A percentile compares a stretch with the other conserved stretches of the same genome.
These are phyloP conservation scores for Loxodonta africana DNA, from an alignment of 2,113 vertebrate genomes.

Conservation along the genomic window DNA sequence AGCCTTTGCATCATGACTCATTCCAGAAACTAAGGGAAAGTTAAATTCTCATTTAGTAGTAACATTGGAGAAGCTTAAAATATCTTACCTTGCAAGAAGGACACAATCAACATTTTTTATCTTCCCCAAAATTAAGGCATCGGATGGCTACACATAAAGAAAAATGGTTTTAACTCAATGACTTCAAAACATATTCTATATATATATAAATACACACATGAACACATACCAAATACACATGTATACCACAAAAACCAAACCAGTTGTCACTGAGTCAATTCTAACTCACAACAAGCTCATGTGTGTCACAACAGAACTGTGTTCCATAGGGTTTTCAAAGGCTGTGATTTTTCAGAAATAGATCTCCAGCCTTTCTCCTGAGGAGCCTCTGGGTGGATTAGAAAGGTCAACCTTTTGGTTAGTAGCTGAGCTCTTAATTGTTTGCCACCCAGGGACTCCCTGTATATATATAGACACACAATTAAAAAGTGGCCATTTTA, in stretches of 20 bases:
- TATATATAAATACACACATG: too few relatives aligned
- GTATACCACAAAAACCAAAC: neutral
- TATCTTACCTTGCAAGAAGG: slow-evolving; percentile 95
- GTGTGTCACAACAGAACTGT: too few relatives aligned
- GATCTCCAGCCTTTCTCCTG: neutral
- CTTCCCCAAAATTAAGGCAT: slow-evolving; percentile 96
- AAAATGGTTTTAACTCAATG: slow-evolving; percentile 20
- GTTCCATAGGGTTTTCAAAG: neutral
- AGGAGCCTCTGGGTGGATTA: neutral
- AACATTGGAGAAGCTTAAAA: slow-evolving; percentile 28
- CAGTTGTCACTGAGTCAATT: neutral
- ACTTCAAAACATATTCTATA: neutral
- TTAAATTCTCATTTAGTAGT: neutral
- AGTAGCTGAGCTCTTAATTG: too few relatives aligned
- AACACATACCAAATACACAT: neutral
- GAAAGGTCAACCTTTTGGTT: neutral
- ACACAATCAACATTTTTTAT: slow-evolving; percentile 98
- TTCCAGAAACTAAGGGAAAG: neutral
- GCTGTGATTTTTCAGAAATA: neutral
- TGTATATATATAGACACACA: neutral
- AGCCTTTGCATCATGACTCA: neutral
- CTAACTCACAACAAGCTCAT: neutral
- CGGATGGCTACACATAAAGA: slow-evolving; percentile 92
- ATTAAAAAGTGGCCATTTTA: neutral
- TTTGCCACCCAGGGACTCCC: too few relatives aligned